Percentiles rank a stretch among this genome's conserved stretches.
Evolutionary conservation across 2,797 vertebrate genomes (phyloP).

Genomic region (Apodemus agrarius): DNA sequence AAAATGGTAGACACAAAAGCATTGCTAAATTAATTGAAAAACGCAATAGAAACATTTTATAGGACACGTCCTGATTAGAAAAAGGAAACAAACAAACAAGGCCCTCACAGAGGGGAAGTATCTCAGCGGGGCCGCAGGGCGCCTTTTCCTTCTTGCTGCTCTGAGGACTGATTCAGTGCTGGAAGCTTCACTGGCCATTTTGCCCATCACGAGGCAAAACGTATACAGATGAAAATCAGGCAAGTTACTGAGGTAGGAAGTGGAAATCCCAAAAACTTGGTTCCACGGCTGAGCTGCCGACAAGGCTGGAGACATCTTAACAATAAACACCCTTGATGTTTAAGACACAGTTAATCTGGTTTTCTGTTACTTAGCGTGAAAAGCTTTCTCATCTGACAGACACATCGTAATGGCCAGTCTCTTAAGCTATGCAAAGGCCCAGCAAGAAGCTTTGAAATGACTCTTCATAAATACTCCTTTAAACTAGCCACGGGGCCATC

Average conservation of each 20-base stretch:
- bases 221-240: background rate
- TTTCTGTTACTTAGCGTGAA: slow-evolving; percentile 72
- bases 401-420: slow-evolving; percentile 67
- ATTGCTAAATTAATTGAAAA: too few species aligned
- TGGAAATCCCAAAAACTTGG: background rate
- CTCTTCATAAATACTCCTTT: slow-evolving; percentile 64
- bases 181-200: background rate
- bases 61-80: background rate
- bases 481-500: background rate
- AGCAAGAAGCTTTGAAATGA: slow-evolving; percentile 62
- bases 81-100: background rate
- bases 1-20: too few species aligned
- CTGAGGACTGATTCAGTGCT: background rate
- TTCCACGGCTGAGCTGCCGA: background rate
- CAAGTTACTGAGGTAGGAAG: background rate
- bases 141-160: background rate
- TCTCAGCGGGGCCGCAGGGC: fast-evolving
- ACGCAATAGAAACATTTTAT: too few species aligned
- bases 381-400: slow-evolving; percentile 73
- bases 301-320: slow-evolving; percentile 3
- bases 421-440: slow-evolving; percentile 58
- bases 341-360: slow-evolving; percentile 52
- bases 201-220: background rate
- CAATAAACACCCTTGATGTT: slow-evolving; percentile 31
- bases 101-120: background rate